phyloP scores from a whole-genome alignment of 2,797 vertebrate species.

The Oryzias sinensis region DNA sequence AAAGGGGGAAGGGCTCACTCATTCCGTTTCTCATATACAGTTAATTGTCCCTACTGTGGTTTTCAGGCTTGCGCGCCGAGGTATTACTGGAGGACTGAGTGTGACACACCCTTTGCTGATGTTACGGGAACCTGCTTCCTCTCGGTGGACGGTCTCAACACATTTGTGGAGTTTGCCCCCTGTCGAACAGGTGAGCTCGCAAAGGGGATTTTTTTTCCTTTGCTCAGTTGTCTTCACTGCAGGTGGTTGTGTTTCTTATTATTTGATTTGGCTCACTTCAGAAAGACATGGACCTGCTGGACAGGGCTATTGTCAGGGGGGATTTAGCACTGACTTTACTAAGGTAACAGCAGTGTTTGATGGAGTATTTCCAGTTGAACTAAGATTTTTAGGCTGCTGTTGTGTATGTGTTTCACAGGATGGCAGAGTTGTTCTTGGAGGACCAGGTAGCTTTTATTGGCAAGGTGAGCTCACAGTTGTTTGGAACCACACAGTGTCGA shows the following conservation, averaged over 20 bases:
- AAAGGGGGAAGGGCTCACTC: no score
- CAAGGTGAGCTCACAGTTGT: slow-evolving; percentile 78
- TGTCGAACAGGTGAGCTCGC: slow-evolving; percentile 81
- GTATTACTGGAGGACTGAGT: slow-evolving; percentile 85
- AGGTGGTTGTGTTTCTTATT: slow-evolving; percentile 17
- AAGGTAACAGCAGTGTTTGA: slow-evolving; percentile 73
- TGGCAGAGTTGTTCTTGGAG: slow-evolving; percentile 84
- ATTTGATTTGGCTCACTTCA: slow-evolving; percentile 50
- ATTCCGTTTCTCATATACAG: no score
- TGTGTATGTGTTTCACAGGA: slow-evolving; percentile 69
- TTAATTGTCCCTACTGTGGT: background rate
- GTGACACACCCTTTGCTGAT: slow-evolving; percentile 73
- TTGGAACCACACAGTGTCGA: background rate
- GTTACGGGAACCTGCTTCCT: slow-evolving; percentile 88
- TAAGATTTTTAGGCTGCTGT: slow-evolving; percentile 13
- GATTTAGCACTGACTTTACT: slow-evolving; percentile 89
- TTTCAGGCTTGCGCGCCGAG: slow-evolving; percentile 81
- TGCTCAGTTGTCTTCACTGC: background rate
- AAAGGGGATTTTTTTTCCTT: no score
- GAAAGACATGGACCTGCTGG: slow-evolving; percentile 78
- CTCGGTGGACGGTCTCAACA: slow-evolving; percentile 80
- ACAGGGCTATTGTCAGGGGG: slow-evolving; percentile 89
- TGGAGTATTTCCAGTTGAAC: background rate
- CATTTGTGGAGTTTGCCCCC: slow-evolving; percentile 84
- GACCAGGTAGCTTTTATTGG: slow-evolving; percentile 90